Evolutionary conservation across 2,797 vertebrate genomes (phyloP).

Genomic region (Thripadectes ignobilis): DNA sequence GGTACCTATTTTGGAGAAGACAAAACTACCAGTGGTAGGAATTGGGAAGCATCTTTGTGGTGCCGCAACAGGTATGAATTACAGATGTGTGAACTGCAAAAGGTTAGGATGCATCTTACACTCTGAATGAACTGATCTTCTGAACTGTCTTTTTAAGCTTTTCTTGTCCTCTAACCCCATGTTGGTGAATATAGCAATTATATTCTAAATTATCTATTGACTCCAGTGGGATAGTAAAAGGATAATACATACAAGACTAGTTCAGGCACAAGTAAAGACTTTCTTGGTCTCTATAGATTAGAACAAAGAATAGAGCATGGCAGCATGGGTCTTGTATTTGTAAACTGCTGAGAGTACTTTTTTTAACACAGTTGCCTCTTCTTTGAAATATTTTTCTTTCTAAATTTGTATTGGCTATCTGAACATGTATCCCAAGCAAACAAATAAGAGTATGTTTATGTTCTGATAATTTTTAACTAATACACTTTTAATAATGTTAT

Average conservation of each 20-base stretch:
- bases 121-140: not conserved
- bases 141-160: not conserved
- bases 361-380: not conserved
- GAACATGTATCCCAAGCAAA: not conserved
- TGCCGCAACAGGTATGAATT: slow-evolving; percentile 87
- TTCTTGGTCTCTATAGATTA: not conserved
- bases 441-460: not conserved
- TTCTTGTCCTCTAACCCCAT: not conserved
- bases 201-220: not conserved
- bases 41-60: slow-evolving; percentile 97
- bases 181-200: not conserved
- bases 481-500: not conserved
- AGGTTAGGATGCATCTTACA: not conserved
- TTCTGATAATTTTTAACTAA: not conserved
- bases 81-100: not conserved
- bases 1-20: slow-evolving; percentile 82
- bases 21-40: slow-evolving; percentile 84
- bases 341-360: not conserved
- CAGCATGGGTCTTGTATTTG: not conserved
- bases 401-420: not conserved
- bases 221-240: not conserved
- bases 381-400: not conserved
- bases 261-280: not conserved
- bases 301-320: not conserved
- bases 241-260: not conserved